Evolutionary conservation across 2,888 invertebrate genomes (phyloP), one percentile per base, ranked within the genome.

Genomic region (Pristionchus fissidentatus): DNA sequence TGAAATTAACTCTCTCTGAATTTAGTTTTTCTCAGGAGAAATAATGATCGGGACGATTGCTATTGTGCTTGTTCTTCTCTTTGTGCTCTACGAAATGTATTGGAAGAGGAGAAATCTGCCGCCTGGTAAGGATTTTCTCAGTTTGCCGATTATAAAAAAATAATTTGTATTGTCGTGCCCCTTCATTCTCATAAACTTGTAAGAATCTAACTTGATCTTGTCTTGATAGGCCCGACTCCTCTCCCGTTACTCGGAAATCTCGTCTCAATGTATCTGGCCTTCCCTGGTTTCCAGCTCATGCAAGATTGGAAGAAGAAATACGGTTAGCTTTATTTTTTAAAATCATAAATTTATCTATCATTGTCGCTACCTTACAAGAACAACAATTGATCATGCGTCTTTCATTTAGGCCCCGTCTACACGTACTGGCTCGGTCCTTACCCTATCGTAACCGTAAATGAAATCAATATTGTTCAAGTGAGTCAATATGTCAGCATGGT

Each of bases 21-120:
- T 3, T 55, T n/a, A 55, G 5, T n/a, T 8, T 5, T 35, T 32
- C 19, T 13, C 62, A 62, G 62, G 19, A 15, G n/a, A n/a, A 13
- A 15, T 2, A 5, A 77, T 77, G 75, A 32, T 49, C 49, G 46
- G 46, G 46, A 22, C 41, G 15, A 15, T 79, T 3, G 8, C 57
- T 3, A 57, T 35, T n/a, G 57, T 15, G 10, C 55, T 57, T 13
- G 29, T 79, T 0, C 26, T 57, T 4, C 29, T 57, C 0, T 26
- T 29, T 35, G 10, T 57, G 5, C 26, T 57, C 1, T 79, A 79
- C 10, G 79, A 79, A 8, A 55, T 79, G 55, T 57, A 79, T 41
- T 79, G 79, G 79, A 79, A 79, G 79, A 55, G 79, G 29, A 55
- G 38, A 15, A 22, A 79, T 57, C 79, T 79, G 3, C 79, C 79